Percentiles rank a stretch among this genome's conserved stretches.
Evolutionary conservation across 1,140 invertebrate species (phyloP).

Genomic region (Drosophila suzukii): DNA sequence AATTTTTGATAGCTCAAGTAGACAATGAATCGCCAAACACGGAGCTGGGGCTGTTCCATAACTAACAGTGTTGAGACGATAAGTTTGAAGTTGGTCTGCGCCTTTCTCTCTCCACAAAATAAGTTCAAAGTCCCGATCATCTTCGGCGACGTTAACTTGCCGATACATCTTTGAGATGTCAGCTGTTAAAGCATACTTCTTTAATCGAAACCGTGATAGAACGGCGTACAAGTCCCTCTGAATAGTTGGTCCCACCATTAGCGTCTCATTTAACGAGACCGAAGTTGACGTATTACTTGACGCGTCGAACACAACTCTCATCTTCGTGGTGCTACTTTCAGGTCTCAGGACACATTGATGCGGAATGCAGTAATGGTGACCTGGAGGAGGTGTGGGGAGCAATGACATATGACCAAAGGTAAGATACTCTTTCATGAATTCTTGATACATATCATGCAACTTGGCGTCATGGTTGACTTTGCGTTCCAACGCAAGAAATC

Average conservation of each 20-base stretch:
- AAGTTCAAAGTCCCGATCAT: constrained; percentile 9
- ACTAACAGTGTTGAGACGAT: too few species aligned
- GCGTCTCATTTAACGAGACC: constrained; percentile 71
- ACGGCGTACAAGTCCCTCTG: constrained; percentile 41
- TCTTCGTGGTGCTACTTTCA: constrained; percentile 65
- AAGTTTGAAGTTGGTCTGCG: not conserved
- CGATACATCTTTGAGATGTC: constrained; percentile 24
- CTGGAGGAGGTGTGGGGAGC: not conserved
- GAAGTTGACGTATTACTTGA: constrained; percentile 38
- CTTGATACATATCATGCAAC: constrained; percentile 4
- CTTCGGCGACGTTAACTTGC: constrained; percentile 5
- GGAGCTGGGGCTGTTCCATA: not conserved
- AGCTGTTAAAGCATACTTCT: constrained; percentile 5
- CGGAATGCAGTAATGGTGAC: constrained; percentile 38
- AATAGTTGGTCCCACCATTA: constrained; percentile 70
- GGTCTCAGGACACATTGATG: constrained; percentile 75
- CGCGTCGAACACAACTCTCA: constrained; percentile 49
- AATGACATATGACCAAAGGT: constrained; percentile 22
- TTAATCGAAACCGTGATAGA: constrained; percentile 24
- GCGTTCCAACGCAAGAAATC: not conserved
- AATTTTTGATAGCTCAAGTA: constrained; percentile 4
- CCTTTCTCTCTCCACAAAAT: constrained; percentile 18
- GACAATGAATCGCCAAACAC: not conserved
- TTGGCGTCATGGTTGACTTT: not conserved
- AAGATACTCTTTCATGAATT: constrained; percentile 33